These are phyloP conservation scores for Hemichromis elongatus DNA, from an alignment of 2,113 vertebrate species.

Conservation along the genomic window DNA sequence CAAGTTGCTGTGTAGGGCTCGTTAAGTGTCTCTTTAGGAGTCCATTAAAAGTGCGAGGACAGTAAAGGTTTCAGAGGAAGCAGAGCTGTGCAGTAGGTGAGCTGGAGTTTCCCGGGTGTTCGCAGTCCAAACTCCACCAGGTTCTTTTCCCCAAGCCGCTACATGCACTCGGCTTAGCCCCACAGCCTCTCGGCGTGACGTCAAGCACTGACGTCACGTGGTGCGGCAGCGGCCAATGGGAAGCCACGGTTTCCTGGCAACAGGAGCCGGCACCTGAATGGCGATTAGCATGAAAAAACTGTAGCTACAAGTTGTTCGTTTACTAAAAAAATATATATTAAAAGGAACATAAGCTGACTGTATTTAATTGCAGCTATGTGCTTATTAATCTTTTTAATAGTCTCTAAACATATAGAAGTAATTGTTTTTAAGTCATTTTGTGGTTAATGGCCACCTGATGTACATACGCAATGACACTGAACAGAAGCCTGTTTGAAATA, in stretches of 20 bases:
- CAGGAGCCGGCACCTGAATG: slow-evolving; percentile 26
- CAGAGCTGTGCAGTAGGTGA: not conserved
- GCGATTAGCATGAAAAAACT: not conserved
- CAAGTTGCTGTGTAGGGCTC: slow-evolving; percentile 4
- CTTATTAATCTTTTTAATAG: not conserved
- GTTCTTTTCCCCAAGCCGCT: slow-evolving; percentile 4
- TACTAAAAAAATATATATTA: not conserved
- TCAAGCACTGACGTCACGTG: slow-evolving; percentile 57
- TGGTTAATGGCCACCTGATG: not conserved
- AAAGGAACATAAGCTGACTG: not conserved
- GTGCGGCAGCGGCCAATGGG: slow-evolving; percentile 46
- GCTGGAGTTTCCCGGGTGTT: slow-evolving; percentile 9
- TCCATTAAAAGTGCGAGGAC: slow-evolving; percentile 49
- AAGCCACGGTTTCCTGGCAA: slow-evolving; percentile 61
- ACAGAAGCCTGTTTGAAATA: not conserved
- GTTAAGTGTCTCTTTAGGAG: slow-evolving; percentile 43
- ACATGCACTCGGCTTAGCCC: slow-evolving; percentile 31
- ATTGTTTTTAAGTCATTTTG: not conserved
- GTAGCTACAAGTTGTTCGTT: not conserved
- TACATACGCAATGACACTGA: not conserved
- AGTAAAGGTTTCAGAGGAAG: not conserved
- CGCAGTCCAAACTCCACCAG: slow-evolving; percentile 52
- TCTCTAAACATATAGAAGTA: not conserved
- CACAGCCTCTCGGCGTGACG: slow-evolving; percentile 50
- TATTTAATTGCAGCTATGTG: not conserved